Evolutionary conservation across 64 coral and sea anemone species (phyloP).

Genomic region (Anthopleura sola): DNA sequence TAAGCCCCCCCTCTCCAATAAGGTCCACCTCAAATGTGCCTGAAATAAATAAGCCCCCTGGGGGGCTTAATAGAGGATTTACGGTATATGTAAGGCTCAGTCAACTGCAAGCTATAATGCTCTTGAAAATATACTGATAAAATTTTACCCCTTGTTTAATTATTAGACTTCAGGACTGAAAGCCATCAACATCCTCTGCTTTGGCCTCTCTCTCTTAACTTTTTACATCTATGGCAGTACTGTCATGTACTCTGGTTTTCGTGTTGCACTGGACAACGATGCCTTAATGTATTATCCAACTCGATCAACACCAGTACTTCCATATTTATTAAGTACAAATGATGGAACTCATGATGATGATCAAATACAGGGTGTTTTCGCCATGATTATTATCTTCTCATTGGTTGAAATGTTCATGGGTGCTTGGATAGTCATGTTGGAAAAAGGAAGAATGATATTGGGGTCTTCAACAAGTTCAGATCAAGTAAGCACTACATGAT

Average conservation of each 20-base stretch:
- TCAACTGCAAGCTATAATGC: too few species aligned
- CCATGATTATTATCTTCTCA: background rate
- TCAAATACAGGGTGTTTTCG: background rate
- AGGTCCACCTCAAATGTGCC: too few species aligned
- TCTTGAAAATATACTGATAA: background rate
- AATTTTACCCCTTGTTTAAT: background rate
- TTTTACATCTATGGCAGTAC: background rate
- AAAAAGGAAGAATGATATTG: background rate
- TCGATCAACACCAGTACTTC: too few species aligned
- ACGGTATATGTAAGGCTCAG: too few species aligned
- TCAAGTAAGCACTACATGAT: too few species aligned
- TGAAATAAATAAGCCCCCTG: too few species aligned
- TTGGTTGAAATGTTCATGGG: constrained; percentile 7
- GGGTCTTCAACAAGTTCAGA: background rate
- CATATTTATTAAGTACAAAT: background rate
- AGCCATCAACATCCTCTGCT: background rate
- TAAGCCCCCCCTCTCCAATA: too few species aligned
- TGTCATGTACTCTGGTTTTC: background rate
- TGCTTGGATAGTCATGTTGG: background rate
- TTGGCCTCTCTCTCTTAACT: background rate
- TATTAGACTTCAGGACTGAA: background rate
- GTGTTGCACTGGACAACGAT: background rate
- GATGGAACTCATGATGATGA: background rate
- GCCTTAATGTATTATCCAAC: background rate
- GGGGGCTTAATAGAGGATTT: too few species aligned